phyloP scores from a whole-genome alignment of 2,113 vertebrate genomes.

The Todiramphus chloris region DNA sequence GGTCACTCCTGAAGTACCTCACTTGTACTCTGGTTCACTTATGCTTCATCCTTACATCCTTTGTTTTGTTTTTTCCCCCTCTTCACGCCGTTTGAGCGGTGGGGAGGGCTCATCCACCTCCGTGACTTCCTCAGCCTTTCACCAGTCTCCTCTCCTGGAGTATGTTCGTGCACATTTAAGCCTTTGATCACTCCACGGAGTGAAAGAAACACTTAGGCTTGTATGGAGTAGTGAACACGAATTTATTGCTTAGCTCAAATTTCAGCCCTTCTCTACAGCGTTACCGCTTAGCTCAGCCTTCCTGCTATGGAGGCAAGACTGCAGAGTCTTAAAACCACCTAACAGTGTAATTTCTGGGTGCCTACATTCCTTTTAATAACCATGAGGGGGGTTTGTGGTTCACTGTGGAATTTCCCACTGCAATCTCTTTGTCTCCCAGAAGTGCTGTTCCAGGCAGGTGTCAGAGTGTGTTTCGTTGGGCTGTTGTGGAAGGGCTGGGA shows the following conservation, averaged over 20 bases:
- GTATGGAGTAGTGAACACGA: not conserved
- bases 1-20: not conserved
- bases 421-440: not conserved
- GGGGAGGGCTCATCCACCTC: not conserved
- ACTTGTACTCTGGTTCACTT: not conserved
- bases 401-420: not conserved
- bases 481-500: not conserved
- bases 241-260: not conserved
- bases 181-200: not conserved
- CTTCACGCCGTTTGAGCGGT: not conserved
- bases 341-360: not conserved
- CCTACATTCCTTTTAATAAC: not conserved
- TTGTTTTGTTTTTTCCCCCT: not conserved
- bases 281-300: not conserved
- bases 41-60: not conserved
- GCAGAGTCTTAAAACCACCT: not conserved
- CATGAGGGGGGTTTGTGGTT: fast-evolving
- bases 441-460: not conserved
- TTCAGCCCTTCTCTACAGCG: not conserved
- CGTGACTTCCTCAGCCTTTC: not conserved
- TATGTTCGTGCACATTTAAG: not conserved
- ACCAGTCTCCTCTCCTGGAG: not conserved
- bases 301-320: not conserved
- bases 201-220: not conserved
- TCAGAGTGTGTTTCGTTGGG: not conserved